Evolutionary conservation across 2,888 invertebrate genomes (phyloP).

Genomic region (Deilephila elpenor): DNA sequence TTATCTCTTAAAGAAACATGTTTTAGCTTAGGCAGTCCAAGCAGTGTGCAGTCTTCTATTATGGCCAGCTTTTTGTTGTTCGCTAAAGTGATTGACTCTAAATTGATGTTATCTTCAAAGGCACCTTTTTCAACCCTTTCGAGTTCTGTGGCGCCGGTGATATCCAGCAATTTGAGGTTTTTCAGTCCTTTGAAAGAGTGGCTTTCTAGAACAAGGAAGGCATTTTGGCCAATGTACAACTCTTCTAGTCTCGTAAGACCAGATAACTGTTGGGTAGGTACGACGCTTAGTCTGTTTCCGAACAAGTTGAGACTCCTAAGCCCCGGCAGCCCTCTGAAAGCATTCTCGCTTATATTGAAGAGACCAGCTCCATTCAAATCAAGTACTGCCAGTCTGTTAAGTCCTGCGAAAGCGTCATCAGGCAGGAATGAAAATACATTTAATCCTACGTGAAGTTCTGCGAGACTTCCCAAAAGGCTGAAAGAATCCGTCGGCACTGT

Average conservation of each 20-base stretch:
- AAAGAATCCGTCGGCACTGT: constrained; percentile 90
- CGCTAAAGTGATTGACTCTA: constrained; percentile 90
- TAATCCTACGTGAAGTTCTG: constrained; percentile 93
- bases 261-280: constrained; percentile 91
- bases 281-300: constrained; percentile 90
- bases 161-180: constrained; percentile 90
- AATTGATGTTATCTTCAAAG: constrained; percentile 91
- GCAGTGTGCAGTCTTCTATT: constrained; percentile 90
- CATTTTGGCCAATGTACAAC: constrained; percentile 92
- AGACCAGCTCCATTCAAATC: constrained; percentile 93
- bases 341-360: constrained; percentile 90
- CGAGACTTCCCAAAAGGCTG: constrained; percentile 89
- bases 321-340: constrained; percentile 90
- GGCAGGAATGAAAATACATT: constrained; percentile 91
- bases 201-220: constrained; percentile 88
- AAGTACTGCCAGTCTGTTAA: constrained; percentile 89
- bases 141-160: constrained; percentile 90
- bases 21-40: constrained; percentile 91
- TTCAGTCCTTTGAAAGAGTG: constrained; percentile 91
- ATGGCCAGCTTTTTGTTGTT: constrained; percentile 90
- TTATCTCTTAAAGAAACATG: constrained; percentile 92
- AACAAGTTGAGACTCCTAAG: constrained; percentile 90
- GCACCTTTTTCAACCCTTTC: constrained; percentile 90
- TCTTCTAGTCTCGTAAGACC: constrained; percentile 90
- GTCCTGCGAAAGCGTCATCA: constrained; percentile 91